Conservation (phyloP, 2,888 invertebrate genomes). For the Cordilura impudica region DNA sequence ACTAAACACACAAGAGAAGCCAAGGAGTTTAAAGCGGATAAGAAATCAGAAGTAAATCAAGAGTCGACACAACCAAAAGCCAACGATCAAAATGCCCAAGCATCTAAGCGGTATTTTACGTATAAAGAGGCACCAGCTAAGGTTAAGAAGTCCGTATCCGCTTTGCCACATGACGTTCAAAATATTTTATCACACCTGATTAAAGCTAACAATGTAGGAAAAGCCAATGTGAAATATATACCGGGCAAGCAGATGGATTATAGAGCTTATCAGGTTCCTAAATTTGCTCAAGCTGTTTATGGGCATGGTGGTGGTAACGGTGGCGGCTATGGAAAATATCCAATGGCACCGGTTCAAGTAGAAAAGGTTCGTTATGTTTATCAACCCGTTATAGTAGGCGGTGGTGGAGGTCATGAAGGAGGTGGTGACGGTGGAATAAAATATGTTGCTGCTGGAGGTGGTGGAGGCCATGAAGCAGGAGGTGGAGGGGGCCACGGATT, state of each 20-base stretch:
- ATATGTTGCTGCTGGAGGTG: slow-evolving; percentile 25
- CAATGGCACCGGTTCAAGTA: slow-evolving; percentile 65
- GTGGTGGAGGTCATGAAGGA: slow-evolving; percentile 17
- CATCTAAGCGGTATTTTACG: slow-evolving; percentile 69
- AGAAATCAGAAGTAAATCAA: background rate
- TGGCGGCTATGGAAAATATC: slow-evolving; percentile 46
- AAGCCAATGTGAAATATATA: slow-evolving; percentile 71
- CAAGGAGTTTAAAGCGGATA: slow-evolving; percentile 45
- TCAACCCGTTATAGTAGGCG: slow-evolving; percentile 54
- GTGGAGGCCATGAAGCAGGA: slow-evolving; percentile 2
- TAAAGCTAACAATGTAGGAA: slow-evolving; percentile 67
- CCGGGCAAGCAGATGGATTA: slow-evolving; percentile 69
- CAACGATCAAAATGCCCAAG: slow-evolving; percentile 63
- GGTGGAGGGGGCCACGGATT: background rate
- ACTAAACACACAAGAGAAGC: slow-evolving; percentile 53
- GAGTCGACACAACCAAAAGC: background rate
- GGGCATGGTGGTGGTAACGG: slow-evolving; percentile 46
- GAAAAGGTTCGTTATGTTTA: slow-evolving; percentile 72
- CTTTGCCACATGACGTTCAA: slow-evolving; percentile 73
- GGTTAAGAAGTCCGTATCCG: slow-evolving; percentile 69
- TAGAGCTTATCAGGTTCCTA: slow-evolving; percentile 56
- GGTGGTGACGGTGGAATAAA: too few relatives aligned
- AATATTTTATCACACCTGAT: slow-evolving; percentile 72
- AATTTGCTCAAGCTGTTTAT: slow-evolving; percentile 38
- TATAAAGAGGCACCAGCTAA: slow-evolving; percentile 69